These are phyloP conservation scores for Monodelphis domestica DNA, from an alignment of 2,797 vertebrate genomes.

Conservation along the genomic window DNA sequence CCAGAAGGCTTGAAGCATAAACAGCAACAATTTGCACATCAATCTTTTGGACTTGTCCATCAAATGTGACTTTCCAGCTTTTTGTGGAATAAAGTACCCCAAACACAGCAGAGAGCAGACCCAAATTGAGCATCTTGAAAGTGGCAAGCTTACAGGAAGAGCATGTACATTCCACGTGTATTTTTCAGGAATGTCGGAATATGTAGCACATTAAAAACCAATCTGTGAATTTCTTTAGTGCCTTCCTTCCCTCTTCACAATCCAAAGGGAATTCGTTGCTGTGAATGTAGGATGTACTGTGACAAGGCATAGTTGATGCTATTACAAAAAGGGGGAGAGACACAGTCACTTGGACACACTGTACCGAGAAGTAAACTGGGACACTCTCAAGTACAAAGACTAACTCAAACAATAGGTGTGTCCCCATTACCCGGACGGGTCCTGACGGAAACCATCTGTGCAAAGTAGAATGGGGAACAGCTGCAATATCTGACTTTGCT, in stretches of 20 bases:
- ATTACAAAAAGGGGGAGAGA: neutral
- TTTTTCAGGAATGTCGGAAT: constrained; percentile 39
- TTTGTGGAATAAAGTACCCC: constrained; percentile 67
- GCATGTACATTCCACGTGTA: constrained; percentile 40
- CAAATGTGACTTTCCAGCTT: constrained; percentile 71
- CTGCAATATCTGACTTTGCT: constrained; percentile 18
- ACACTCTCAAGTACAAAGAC: neutral
- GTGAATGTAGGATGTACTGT: neutral
- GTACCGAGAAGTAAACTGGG: neutral
- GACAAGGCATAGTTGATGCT: neutral
- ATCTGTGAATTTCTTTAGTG: constrained; percentile 35
- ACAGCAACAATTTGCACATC: constrained; percentile 67
- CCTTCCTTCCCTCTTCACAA: constrained; percentile 47
- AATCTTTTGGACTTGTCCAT: constrained; percentile 73
- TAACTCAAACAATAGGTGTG: neutral
- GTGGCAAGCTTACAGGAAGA: constrained; percentile 23
- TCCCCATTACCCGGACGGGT: neutral
- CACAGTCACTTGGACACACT: neutral
- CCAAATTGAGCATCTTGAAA: constrained; percentile 72
- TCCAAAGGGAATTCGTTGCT: constrained; percentile 53
- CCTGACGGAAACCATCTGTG: neutral
- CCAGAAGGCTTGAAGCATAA: constrained; percentile 77
- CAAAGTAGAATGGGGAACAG: neutral
- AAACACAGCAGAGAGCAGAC: constrained; percentile 48
- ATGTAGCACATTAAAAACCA: constrained; percentile 20